Conservation (phyloP, 2,888 invertebrate genomes). For the Phyllotreta cruciferae region DNA sequence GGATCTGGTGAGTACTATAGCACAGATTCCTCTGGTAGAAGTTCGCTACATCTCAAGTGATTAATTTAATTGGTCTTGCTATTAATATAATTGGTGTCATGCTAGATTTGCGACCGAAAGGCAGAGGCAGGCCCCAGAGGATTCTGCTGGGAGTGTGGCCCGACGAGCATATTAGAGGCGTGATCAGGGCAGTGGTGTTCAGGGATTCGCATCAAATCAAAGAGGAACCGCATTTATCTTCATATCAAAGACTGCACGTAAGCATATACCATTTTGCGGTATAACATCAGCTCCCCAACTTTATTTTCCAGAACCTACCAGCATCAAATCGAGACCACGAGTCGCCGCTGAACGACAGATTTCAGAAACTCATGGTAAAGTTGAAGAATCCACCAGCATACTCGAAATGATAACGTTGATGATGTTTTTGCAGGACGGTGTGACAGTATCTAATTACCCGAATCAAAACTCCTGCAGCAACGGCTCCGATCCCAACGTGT, state of each 20-base stretch:
- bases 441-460: constrained; percentile 66
- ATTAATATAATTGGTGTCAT: constrained; percentile 39
- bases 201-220: constrained; percentile 84
- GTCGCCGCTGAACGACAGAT: constrained; percentile 10
- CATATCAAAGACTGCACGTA: constrained; percentile 70
- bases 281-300: neutral
- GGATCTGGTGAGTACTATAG: constrained; percentile 75
- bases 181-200: constrained; percentile 91
- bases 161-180: constrained; percentile 91
- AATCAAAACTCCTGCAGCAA: constrained; percentile 64
- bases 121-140: constrained; percentile 88
- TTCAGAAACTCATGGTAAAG: constrained; percentile 9
- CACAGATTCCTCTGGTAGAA: neutral
- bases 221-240: constrained; percentile 69
- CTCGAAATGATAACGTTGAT: constrained; percentile 8
- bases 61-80: too few species aligned
- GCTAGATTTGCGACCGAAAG: constrained; percentile 88
- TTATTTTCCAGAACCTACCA: constrained; percentile 3
- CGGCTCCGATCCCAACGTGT: constrained; percentile 66
- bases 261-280: constrained; percentile 49
- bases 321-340: constrained; percentile 9
- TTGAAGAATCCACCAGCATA: constrained; percentile 4
- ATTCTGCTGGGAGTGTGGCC: constrained; percentile 93
- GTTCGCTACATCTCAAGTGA: neutral
- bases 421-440: constrained; percentile 68